These are phyloP conservation scores for Athalia circularis DNA, from an alignment of 2,888 invertebrate genomes.

Conservation along the genomic window DNA sequence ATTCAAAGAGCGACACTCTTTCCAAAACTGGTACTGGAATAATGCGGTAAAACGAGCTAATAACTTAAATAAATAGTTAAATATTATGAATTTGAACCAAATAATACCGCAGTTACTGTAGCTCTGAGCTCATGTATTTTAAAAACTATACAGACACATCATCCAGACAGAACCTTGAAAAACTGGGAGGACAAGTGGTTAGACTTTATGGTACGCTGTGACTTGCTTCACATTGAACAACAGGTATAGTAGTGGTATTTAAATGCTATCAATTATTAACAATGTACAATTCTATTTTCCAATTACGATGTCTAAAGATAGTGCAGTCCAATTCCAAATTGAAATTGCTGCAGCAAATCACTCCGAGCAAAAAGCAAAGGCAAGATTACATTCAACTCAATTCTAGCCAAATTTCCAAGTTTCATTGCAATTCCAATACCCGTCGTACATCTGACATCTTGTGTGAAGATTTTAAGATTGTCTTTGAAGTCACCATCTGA, in stretches of 20 bases:
- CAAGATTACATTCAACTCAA: conserved; percentile 96
- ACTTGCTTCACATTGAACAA: not conserved
- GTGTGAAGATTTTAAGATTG: conserved; percentile 73
- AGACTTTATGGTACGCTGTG: conserved; percentile 4
- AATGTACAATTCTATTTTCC: conserved; percentile 39
- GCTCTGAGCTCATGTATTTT: conserved; percentile 11
- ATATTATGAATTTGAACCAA: conserved; percentile 22
- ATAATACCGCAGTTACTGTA: conserved; percentile 9
- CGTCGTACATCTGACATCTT: conserved; percentile 82
- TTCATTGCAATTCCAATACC: conserved; percentile 91
- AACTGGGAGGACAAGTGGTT: conserved; percentile 1
- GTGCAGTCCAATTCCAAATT: conserved; percentile 89
- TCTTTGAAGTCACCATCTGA: conserved; percentile 73
- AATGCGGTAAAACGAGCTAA: not conserved
- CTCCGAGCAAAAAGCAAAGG: conserved; percentile 82
- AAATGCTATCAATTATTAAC: conserved; percentile 38
- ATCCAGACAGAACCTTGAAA: not conserved
- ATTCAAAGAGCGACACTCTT: not conserved
- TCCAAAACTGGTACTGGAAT: not conserved
- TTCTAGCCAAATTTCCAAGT: conserved; percentile 88
- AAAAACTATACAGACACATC: conserved; percentile 32
- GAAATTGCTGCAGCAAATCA: conserved; percentile 85
- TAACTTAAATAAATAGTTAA: conserved; percentile 8
- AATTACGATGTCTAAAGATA: conserved; percentile 79
- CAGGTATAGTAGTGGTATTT: conserved; percentile 2